Base-by-base conservation (phyloP, 64 coral and sea anemone species). In the Acropora yongei region DNA sequence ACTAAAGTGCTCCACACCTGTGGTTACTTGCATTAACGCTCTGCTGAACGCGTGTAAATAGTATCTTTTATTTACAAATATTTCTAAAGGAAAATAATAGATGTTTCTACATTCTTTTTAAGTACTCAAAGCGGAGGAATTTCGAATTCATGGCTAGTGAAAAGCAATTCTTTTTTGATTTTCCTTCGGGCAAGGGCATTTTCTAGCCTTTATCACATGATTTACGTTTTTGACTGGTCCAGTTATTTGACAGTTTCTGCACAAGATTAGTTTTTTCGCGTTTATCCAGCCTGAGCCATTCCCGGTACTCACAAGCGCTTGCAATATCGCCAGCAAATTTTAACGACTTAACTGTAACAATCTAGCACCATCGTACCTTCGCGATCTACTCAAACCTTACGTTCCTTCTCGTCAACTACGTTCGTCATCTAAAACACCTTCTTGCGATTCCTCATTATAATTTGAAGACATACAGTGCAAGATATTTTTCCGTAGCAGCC, bases 11-110 rank as follows among this genome's bases (percentile, higher is more conserved):
- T 71, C 68, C 1, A 16, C 68, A 71, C 68, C 68, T 11, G 68
- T 71, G 68, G 68, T 71, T 71, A 71, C 68, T 71, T 71, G 68
- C 68, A 71, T 71, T 12, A 71, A 71, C 68, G 68, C 68, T 71
- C 68, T 71, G 68, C 68, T 71, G 68, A n/a, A 71, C 68, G 68
- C 68, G 14, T 71, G 68, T 7, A 71, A 3, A 71, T 71, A 71
- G 68, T 16, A n/a, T 71, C 7, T 11, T 71, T 71, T 2, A 71
- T 12, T 71, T 71, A 16, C 1, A 71, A 71, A 71, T 71, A 71
- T 71, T 71, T 71, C 68, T 71, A 71, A 71, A 71, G 67, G 67
- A 71, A 71, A 12, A 71, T 0, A 71, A 71, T 71, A 14, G 0
- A 71, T 71, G 67, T 71, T 71, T 71, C 1, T 17, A 71, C 67